Conservation (phyloP, 1,140 invertebrate species). For the Magallana gigas region DNA sequence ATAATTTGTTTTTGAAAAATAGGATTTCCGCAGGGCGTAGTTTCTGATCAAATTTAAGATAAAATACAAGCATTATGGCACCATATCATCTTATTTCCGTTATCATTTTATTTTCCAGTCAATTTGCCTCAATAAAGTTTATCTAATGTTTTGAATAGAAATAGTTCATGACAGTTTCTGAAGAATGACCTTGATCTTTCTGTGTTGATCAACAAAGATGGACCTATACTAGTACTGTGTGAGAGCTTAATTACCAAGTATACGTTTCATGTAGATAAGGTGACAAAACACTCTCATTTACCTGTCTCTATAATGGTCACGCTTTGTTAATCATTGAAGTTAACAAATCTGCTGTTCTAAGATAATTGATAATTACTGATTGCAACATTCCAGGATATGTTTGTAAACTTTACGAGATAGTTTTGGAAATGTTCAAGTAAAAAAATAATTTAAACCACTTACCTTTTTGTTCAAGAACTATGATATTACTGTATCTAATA, state of each 20-base stretch:
- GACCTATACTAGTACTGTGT: not conserved
- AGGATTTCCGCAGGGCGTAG: not conserved
- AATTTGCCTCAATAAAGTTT: not conserved
- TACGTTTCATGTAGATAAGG: not conserved
- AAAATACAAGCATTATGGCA: not conserved
- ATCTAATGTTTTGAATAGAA: not conserved
- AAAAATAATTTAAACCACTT: no score
- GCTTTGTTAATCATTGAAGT: not conserved
- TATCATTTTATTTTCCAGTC: constrained; percentile 6
- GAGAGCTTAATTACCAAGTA: not conserved
- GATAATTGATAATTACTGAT: constrained; percentile 19
- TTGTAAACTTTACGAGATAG: not conserved
- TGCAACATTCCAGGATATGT: not conserved
- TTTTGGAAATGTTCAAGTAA: no score
- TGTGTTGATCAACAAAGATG: not conserved
- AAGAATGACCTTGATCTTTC: not conserved
- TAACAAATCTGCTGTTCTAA: not conserved
- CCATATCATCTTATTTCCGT: not conserved
- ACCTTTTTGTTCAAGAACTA: no score
- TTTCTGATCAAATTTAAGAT: not conserved
- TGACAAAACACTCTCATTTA: not conserved
- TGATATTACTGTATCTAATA: no score
- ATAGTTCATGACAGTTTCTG: not conserved
- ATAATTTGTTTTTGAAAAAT: not conserved
- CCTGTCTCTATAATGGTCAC: constrained; percentile 17